Evolutionary conservation across 1,140 invertebrate species (phyloP), one percentile per base, ranked within the genome.

Genomic region (Drosophila ohnishii): DNA sequence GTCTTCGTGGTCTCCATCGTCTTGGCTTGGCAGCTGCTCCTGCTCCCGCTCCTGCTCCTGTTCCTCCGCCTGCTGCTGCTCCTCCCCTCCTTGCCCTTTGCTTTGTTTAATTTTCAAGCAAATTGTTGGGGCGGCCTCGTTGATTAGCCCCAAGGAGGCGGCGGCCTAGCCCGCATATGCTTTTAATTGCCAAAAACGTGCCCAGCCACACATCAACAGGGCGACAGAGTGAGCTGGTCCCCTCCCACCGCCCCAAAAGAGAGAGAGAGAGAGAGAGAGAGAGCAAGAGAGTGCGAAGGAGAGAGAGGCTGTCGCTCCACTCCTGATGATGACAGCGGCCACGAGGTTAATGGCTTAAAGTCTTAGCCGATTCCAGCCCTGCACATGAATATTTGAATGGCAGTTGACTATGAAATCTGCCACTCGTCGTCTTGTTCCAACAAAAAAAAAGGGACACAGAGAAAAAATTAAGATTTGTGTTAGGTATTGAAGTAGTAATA

Each of bases 121-220:
- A 86, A 81, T 86, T 75, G 82, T 62, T 78, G 76, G 82, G 82
- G 62, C 64, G 80, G 48, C 75, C 62, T 67, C 76, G 80, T 80
- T 87, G 83, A 87, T 87, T 88, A 88, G 83, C 83, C 84, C 80
- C 61, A 55, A 84, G 55, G 80, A 59, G 72, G 34, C 57, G 61
- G 72, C 57, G 42, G 55, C 59, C 53, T 78, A 58, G 73, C 83
- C 84, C 83, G 83, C 83, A 87, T 87, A 87, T 88, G 80, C 84
- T 73, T 88, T 83, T 85, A 85, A 86, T 85, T 85, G 81, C 78
- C 82, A 67, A 80, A 81, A 78, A 67, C 69, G 48, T 64, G 58
- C 71, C 67, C 66, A 69, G 72, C 71, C 76, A 84, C 71, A 80
- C 63, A 79, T 83, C 66, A 75, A 65, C 73, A 66, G 51, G 65